Conservation (phyloP, 2,888 invertebrate genomes). For the Mycalesis mineus region DNA sequence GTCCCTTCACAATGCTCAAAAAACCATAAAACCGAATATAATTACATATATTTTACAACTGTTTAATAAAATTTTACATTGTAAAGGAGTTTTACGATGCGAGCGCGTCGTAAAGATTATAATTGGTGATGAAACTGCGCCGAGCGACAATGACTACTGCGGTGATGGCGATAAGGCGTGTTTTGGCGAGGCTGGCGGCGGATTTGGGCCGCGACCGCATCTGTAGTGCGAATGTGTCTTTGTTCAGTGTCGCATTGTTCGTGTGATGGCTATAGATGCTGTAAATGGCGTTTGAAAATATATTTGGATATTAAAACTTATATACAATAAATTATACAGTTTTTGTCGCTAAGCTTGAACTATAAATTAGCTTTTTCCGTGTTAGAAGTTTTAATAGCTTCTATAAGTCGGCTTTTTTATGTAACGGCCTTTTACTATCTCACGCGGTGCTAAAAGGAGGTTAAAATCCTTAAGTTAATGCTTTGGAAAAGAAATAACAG, state of each 20-base stretch:
- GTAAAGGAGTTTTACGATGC: constrained; percentile 34
- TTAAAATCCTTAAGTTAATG: too few species aligned
- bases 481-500: too few species aligned
- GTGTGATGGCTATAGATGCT: constrained; percentile 15
- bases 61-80: constrained; percentile 45
- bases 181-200: neutral
- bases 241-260: constrained; percentile 27
- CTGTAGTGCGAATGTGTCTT: constrained; percentile 30
- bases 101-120: constrained; percentile 32
- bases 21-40: constrained; percentile 37
- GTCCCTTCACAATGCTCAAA: constrained; percentile 31
- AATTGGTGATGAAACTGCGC: constrained; percentile 24
- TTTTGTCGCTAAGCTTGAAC: neutral
- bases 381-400: too few species aligned
- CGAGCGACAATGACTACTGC: constrained; percentile 4
- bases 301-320: neutral
- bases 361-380: too few species aligned
- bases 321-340: neutral
- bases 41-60: constrained; percentile 42
- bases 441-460: too few species aligned
- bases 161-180: neutral
- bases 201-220: constrained; percentile 25
- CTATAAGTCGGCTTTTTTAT: too few species aligned
- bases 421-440: too few species aligned
- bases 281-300: constrained; percentile 4